Evolutionary conservation across 1,140 invertebrate species (phyloP), one percentile per base, ranked within the genome.

Genomic region (Cyclargus thomasi): DNA sequence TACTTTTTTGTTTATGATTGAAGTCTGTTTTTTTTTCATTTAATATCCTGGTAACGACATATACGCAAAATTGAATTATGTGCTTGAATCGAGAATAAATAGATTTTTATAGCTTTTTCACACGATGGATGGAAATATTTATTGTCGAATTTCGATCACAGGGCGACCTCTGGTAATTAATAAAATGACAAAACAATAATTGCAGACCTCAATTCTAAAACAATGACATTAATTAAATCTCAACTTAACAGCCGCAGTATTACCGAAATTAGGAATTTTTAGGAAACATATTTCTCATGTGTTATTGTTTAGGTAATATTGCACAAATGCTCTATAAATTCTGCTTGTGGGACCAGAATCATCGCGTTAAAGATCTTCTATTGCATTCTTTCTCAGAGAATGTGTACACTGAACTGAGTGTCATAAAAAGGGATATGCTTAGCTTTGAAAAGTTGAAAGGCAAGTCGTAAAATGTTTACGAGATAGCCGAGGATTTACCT

Each of bases 381-480:
- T 14, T 47, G 39, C 39, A 47, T 47, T 47, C 8, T 47, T 47
- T 47, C 39, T 47, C 14, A 16, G 1, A 47, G 14, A 8, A 47
- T 47, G 39, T 47, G 39, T 47, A 47, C 39, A 47, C 39, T 47
- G 14, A 16, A 0, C 11, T 14, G 39, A 8, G 39, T 47, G 39
- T 47, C 39, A 47, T 47, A 47, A 47, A 47, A 47, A 47, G 39
- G 11, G 39, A 47, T 47, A 47, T 47, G 55, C 55, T 59, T 59
- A 59, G 55, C 18, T 59, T 59, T 59, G 55, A 18, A 21, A 20
- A 11, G 55, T 8, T 59, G 20, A 20, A 59, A 59, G 55, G 55
- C 18, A 59, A 20, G 18, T 11, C 55, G 18, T 59, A 59, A 59
- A 59, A 59, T 20, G 55, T 59, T 59, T 59, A 59, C 55, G 55